Conservation (phyloP, 35 echinoderm and acorn worm genomes). For the Ophioderma brevispina region DNA sequence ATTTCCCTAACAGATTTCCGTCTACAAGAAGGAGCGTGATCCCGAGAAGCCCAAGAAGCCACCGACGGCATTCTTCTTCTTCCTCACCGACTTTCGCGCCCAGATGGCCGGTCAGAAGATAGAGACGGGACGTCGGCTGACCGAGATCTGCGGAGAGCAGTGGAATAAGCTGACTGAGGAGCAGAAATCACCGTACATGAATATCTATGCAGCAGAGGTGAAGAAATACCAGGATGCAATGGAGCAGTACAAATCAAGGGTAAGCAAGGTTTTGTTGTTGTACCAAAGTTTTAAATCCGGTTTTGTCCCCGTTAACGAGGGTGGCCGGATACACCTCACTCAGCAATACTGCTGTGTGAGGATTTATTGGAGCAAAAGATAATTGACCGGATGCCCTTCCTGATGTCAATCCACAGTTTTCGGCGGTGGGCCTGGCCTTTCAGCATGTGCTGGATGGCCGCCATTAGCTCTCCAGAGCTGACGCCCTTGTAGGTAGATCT, state of each 20-base stretch:
- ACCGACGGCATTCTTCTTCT: constrained; percentile 93
- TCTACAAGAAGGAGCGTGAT: constrained; percentile 94
- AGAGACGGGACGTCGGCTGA: constrained; percentile 84
- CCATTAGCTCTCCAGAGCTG: too few relatives aligned
- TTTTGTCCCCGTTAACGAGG: too few relatives aligned
- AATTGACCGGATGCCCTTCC: too few relatives aligned
- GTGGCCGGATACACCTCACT: too few relatives aligned
- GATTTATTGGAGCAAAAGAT: too few relatives aligned
- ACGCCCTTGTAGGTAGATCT: too few relatives aligned
- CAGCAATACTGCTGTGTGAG: too few relatives aligned
- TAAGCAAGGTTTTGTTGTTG: constrained; percentile 16
- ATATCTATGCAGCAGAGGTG: constrained; percentile 79
- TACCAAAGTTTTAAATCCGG: too few relatives aligned
- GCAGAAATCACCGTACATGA: constrained; percentile 97
- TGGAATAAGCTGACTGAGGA: constrained; percentile 97
- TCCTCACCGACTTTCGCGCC: constrained; percentile 88
- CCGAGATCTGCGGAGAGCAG: constrained; percentile 92
- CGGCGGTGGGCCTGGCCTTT: too few relatives aligned
- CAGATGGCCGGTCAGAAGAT: constrained; percentile 90
- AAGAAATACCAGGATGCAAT: constrained; percentile 89
- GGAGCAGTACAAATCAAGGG: constrained; percentile 89
- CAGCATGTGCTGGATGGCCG: too few relatives aligned
- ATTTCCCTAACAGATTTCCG: constrained; percentile 43
- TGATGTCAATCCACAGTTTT: too few relatives aligned
- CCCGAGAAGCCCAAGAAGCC: constrained; percentile 99